Evolutionary conservation across 2,888 invertebrate genomes (phyloP), one percentile per base, ranked within the genome.

Genomic region (Seira musarum): DNA sequence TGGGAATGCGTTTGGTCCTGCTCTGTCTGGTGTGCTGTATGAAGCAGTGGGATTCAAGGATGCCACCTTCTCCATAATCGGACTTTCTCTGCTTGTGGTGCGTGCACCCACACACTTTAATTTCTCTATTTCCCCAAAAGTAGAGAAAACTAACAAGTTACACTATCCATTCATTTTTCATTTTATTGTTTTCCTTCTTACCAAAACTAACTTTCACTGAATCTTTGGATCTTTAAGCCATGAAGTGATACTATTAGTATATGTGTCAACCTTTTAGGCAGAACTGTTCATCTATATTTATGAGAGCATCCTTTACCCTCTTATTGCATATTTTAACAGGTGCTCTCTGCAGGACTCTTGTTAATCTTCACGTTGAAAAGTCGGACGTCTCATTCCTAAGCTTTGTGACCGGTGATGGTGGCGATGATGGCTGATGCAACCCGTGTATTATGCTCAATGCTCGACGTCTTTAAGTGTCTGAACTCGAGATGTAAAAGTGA

Each of bases 1-100:
- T 8, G 84, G 84, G 72, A 84, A 84, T 77, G 57, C 81, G 0
- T 60, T 84, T 49, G 84, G 84, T 15, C 83, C 84, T 61, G 63
- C 84, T 22, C 13, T 84, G 15, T 79, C 82, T 30, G 84, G 82
- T 10, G 49, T 67, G 68, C 67, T 84, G 25, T 83, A 77, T 46
- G 84, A 83, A 21, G 71, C 57, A 49, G 68, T 83, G 71, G 83
- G 82, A 49, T 83, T 84, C 61, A 78, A 83, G 72, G 68, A 72
- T 19, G 82, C 83, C 61, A 80, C 84, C 5, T 64, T 84, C 17
- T 53, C 73, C 17, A 61, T 83, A 35, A 74, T 83, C 15, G 82
- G 82, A 25, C 68, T 84, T 1, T 65, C 76, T 5, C 2, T 53
- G n/a, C 24, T 74, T 25, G 82, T 81, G 71, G 83, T 84, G 82